Evolutionary conservation across 2,888 invertebrate genomes (phyloP).

Genomic region (Drosophila suboccidentalis): DNA sequence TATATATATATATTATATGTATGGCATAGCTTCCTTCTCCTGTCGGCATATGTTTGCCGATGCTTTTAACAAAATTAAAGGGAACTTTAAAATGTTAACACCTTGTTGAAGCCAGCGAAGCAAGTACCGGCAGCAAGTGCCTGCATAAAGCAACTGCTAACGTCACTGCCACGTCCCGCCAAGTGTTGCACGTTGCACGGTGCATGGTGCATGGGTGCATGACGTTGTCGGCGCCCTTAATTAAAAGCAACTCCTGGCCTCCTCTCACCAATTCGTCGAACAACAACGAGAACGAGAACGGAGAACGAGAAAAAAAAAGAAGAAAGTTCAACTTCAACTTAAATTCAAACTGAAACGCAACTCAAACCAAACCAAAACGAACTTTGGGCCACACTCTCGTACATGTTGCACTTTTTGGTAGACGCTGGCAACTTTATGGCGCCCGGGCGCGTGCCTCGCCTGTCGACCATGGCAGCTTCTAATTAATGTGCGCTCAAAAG

Average conservation of each 20-base stretch:
- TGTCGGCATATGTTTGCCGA: constrained; percentile 47
- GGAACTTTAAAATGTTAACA: constrained; percentile 74
- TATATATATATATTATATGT: too few relatives aligned
- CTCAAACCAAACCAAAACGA: constrained; percentile 63
- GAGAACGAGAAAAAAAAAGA: constrained; percentile 6
- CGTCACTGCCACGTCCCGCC: neutral
- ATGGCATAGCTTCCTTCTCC: neutral
- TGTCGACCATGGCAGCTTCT: constrained; percentile 78
- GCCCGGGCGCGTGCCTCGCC: constrained; percentile 27
- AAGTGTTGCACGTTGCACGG: constrained; percentile 7
- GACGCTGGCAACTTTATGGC: constrained; percentile 58
- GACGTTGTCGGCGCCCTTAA: constrained; percentile 66
- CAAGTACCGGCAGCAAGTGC: constrained; percentile 41
- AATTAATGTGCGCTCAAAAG: constrained; percentile 75
- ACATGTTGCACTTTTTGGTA: constrained; percentile 66
- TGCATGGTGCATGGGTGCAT: constrained; percentile 59
- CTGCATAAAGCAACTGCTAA: constrained; percentile 44
- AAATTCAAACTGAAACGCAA: constrained; percentile 65
- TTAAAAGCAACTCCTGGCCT: constrained; percentile 66
- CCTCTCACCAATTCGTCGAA: constrained; percentile 21
- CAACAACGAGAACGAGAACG: constrained; percentile 10
- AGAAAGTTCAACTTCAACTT: constrained; percentile 55
- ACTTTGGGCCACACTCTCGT: constrained; percentile 38
- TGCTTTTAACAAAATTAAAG: constrained; percentile 72
- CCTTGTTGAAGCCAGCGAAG: constrained; percentile 53